Percentiles rank a stretch among this genome's conserved stretches.
These are phyloP conservation scores for Channallabes apus DNA, from an alignment of 2,797 vertebrate species.

Conservation along the genomic window DNA sequence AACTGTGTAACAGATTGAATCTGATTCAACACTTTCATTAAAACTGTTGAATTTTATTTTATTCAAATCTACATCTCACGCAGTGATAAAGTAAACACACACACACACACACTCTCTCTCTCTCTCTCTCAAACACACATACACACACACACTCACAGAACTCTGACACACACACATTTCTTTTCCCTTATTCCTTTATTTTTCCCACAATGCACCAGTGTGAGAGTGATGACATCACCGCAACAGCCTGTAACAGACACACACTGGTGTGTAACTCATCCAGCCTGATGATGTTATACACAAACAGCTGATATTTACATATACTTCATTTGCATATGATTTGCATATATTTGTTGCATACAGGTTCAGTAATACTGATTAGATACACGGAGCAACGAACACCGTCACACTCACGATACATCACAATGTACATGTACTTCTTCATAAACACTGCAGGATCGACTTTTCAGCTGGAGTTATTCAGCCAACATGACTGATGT, in stretches of 20 bases:
- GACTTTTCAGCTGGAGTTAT: too few relatives aligned
- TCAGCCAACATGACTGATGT: too few relatives aligned
- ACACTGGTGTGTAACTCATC: not conserved
- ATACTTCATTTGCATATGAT: slow-evolving; percentile 7
- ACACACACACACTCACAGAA: not conserved
- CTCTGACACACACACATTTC: not conserved
- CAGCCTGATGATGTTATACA: not conserved
- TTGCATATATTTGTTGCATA: not conserved
- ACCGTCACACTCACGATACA: not conserved
- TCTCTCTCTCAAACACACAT: too few relatives aligned
- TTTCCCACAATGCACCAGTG: slow-evolving; percentile 59
- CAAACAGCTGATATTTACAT: not conserved
- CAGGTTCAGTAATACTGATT: not conserved
- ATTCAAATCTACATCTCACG: too few relatives aligned
- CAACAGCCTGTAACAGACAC: slow-evolving; percentile 9
- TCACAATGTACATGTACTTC: not conserved
- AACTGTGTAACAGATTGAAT: too few relatives aligned
- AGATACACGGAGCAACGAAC: not conserved
- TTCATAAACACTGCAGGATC: too few relatives aligned
- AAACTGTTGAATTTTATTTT: too few relatives aligned
- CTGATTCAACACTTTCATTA: too few relatives aligned
- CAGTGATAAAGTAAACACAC: too few relatives aligned
- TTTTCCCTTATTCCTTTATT: slow-evolving; percentile 52
- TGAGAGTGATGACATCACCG: slow-evolving; percentile 33
- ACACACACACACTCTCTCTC: too few relatives aligned